Percentiles rank a stretch among this genome's conserved stretches.
Conservation (phyloP, 2,797 vertebrate species). For the Benthosema pterotum region DNA sequence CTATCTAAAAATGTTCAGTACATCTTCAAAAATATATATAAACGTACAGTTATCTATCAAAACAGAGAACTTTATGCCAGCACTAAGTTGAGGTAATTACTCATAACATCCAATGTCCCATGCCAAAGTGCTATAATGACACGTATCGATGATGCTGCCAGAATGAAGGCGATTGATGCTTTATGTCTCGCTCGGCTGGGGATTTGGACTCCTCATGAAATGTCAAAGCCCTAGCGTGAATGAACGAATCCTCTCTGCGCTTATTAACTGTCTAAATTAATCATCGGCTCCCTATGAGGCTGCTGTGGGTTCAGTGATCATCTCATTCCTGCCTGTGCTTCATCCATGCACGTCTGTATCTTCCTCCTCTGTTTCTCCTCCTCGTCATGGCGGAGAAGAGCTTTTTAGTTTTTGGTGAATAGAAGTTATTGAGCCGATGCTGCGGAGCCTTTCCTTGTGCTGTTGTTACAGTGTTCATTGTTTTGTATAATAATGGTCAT, state of each 20-base stretch:
- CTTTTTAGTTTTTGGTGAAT: conserved; percentile 27
- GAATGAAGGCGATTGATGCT: conserved; percentile 41
- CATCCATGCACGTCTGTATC: background rate
- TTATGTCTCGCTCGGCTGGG: conserved; percentile 31
- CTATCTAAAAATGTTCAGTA: too few species aligned
- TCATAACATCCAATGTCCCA: conserved; percentile 5
- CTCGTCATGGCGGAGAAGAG: conserved; percentile 18
- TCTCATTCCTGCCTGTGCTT: conserved; percentile 16
- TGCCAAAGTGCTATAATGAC: conserved; percentile 18
- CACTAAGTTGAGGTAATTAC: conserved; percentile 19
- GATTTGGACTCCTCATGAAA: conserved; percentile 35
- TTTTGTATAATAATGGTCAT: conserved; percentile 24
- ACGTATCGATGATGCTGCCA: background rate
- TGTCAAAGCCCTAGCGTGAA: conserved; percentile 43
- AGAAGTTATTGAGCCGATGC: conserved; percentile 18
- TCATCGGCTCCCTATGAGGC: conserved; percentile 40
- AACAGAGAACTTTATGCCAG: too few species aligned
- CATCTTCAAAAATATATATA: too few species aligned
- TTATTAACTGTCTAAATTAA: conserved; percentile 58
- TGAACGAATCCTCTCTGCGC: conserved; percentile 40
- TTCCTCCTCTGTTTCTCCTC: conserved; percentile 23
- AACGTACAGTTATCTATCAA: too few species aligned
- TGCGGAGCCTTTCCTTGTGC: conserved; percentile 32
- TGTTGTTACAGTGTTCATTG: conserved; percentile 32
- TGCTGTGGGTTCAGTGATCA: conserved; percentile 8